These are phyloP conservation scores for Microctonus aethiopoides DNA, from an alignment of 2,888 invertebrate species.

Conservation along the genomic window DNA sequence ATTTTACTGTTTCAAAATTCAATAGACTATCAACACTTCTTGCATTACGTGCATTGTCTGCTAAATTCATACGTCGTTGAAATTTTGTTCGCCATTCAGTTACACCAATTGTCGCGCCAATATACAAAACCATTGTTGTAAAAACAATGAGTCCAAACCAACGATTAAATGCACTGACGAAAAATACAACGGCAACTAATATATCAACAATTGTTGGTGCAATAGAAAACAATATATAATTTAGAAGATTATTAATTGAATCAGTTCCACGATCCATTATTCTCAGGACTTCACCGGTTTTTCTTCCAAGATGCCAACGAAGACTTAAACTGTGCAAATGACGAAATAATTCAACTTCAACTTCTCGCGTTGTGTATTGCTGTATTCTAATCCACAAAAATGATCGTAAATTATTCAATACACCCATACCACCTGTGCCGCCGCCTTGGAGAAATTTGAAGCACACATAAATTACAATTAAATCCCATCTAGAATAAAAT, in stretches of 20 bases:
- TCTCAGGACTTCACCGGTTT: constrained; percentile 96
- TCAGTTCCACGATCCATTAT: constrained; percentile 98
- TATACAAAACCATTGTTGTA: constrained; percentile 90
- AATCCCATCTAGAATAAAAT: constrained; percentile 81
- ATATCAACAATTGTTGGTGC: constrained; percentile 94
- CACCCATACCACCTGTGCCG: constrained; percentile 91
- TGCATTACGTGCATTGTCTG: constrained; percentile 92
- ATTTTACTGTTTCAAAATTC: constrained; percentile 99
- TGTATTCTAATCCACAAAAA: constrained; percentile 96
- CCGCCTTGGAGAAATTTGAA: constrained; percentile 97
- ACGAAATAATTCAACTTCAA: constrained; percentile 74
- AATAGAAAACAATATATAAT: constrained; percentile 93
- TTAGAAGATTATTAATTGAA: constrained; percentile 93
- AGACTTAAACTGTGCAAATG: constrained; percentile 92
- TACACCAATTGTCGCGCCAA: constrained; percentile 87
- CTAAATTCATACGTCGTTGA: constrained; percentile 91
- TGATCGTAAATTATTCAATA: constrained; percentile 90
- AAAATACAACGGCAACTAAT: constrained; percentile 88
- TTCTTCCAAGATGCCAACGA: constrained; percentile 93
- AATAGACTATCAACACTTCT: constrained; percentile 95
- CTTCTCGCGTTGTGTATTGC: constrained; percentile 93
- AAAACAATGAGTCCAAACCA: constrained; percentile 98
- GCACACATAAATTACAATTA: constrained; percentile 84
- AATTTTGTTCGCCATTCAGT: constrained; percentile 99
- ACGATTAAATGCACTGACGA: constrained; percentile 86